These are phyloP conservation scores for Porites lutea DNA, from an alignment of 64 coral and sea anemone species.

Conservation along the genomic window DNA sequence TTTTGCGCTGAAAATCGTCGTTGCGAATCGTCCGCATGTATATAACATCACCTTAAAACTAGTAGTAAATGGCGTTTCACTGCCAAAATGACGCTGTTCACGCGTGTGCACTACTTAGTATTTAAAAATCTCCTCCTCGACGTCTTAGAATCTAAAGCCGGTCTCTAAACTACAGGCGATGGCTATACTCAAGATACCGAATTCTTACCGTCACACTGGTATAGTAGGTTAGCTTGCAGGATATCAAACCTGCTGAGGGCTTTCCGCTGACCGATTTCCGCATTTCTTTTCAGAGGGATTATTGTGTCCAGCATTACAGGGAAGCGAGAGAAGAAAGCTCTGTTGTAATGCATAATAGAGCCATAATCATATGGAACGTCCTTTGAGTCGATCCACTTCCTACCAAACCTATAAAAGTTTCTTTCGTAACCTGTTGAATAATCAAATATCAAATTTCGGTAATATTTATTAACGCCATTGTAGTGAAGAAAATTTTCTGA, in stretches of 20 bases:
- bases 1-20: too few species aligned
- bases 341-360: conserved; percentile 96
- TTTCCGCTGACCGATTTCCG: conserved; percentile 79
- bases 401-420: conserved; percentile 88
- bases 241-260: conserved; percentile 86
- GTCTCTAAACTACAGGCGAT: too few species aligned
- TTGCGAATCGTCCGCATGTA: too few species aligned
- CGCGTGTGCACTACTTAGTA: too few species aligned
- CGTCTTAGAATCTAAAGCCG: too few species aligned
- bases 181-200: too few species aligned
- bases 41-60: too few species aligned
- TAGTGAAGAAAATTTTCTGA: too few species aligned
- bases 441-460: background rate
- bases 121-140: too few species aligned
- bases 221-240: conserved; percentile 86
- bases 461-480: too few species aligned
- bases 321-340: conserved; percentile 81
- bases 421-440: conserved; percentile 69
- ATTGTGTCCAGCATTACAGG: conserved; percentile 71
- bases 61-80: too few species aligned
- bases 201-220: conserved; percentile 84
- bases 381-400: conserved; percentile 87
- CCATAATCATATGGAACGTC: conserved; percentile 94
- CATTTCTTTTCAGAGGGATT: background rate
- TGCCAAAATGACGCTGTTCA: too few species aligned